These are phyloP conservation scores for Lepus oiostolus DNA, from an alignment of 2,797 vertebrate genomes.

Conservation along the genomic window DNA sequence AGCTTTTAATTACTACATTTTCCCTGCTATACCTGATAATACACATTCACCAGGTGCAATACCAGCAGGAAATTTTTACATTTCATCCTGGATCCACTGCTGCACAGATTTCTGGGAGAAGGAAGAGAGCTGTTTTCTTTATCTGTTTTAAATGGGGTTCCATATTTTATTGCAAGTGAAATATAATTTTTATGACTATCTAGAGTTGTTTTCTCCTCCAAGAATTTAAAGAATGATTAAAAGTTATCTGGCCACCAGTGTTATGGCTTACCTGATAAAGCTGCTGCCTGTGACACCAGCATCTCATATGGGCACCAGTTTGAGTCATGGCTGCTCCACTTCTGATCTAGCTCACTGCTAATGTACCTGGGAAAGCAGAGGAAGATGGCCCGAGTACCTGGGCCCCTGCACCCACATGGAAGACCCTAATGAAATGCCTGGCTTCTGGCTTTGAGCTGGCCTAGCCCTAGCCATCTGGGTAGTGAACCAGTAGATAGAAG, in stretches of 20 bases:
- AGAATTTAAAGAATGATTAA: not conserved
- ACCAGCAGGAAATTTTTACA: not conserved
- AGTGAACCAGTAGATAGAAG: too few species aligned
- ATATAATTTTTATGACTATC: not conserved
- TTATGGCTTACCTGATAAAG: too few species aligned
- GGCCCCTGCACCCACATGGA: too few species aligned
- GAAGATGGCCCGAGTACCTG: too few species aligned
- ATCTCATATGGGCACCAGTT: too few species aligned
- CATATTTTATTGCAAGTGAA: slow-evolving; percentile 8
- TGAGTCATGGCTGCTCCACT: too few species aligned
- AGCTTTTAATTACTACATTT: not conserved
- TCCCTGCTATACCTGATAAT: not conserved
- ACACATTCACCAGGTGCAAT: not conserved
- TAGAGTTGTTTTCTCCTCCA: slow-evolving; percentile 4
- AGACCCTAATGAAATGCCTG: too few species aligned
- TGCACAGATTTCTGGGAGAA: not conserved
- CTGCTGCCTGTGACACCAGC: too few species aligned
- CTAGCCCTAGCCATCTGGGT: too few species aligned
- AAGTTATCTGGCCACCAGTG: not conserved
- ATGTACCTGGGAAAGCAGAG: too few species aligned
- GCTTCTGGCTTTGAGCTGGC: too few species aligned
- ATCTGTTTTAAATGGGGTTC: not conserved
- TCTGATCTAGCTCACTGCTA: too few species aligned
- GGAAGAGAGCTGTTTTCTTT: not conserved
- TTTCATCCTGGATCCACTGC: not conserved